Base-by-base conservation (phyloP, 2,113 vertebrate genomes). In the Scophthalmus maximus region DNA sequence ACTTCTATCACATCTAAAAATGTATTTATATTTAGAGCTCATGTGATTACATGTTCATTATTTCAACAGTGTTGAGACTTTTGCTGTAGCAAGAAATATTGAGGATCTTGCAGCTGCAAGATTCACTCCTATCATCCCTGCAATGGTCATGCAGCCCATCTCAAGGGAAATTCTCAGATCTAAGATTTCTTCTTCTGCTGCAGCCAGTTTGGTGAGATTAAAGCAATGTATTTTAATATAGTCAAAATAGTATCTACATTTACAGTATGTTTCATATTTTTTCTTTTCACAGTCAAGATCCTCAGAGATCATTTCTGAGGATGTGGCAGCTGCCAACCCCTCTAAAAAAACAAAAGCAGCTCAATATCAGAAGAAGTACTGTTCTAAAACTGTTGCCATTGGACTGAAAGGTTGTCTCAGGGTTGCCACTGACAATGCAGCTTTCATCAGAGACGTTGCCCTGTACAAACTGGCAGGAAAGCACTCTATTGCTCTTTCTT, bases 61-160 rank as follows among this genome's bases (percentile, higher is more conserved):
- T 23, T 26, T 72, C 1, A 46, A 86, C 80, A 96, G 95, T 30
- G 78, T 93, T 49, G 90, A 92, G 7, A 93, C 93, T 56, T 59
- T 90, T 89, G 94, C 93, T 73, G 67, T 95, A 36, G 89, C 91
- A 74, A 94, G 94, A 87, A 94, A 95, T 67, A 57, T 91, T 65
- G 91, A 91, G 80, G 91, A 95, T 20, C 53, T 90, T 8, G 11
- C 58, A 1, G 44, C 34, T 53, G 89, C 84, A 51, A 94, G 62
- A 85, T 89, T 59, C 22, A 93, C 77, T 5, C 87, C 92, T 22
- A 53, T 96, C 46, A 73, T 96, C 36, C 92, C 94, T 10, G 63
- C 1, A 9, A 42, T 66, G 49, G 2, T 22, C 20, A 46, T 73
- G 36, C 63, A 68, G 27, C 10, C 62, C 56, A 68, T 86, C 22